These are phyloP conservation scores for Pyrocephalus nanus DNA, from an alignment of 2,797 vertebrate genomes.

Conservation along the genomic window DNA sequence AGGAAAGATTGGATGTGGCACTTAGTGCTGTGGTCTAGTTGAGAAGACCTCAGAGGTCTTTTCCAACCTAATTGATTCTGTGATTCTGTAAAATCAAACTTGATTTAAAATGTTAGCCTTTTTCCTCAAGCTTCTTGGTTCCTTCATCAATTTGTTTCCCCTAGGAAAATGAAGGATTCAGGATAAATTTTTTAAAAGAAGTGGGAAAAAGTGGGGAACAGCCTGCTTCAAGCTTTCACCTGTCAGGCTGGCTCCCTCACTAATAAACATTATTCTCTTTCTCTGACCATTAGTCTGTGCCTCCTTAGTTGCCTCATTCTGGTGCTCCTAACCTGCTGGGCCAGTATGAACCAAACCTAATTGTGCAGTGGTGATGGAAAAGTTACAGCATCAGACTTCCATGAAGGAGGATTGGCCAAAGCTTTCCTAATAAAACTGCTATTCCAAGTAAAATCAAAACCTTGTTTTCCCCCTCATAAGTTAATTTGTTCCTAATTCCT, in stretches of 20 bases:
- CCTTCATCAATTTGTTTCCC: neutral
- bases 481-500: neutral
- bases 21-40: neutral
- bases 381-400: neutral
- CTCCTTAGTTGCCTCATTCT: neutral
- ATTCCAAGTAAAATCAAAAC: neutral
- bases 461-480: neutral
- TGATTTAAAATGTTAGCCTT: neutral
- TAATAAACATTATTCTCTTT: neutral
- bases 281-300: neutral
- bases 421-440: neutral
- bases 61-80: neutral
- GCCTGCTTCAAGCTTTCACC: neutral
- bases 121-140: neutral
- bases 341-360: neutral
- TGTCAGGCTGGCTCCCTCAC: neutral
- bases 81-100: neutral
- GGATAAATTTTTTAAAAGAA: neutral
- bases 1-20: too few species aligned
- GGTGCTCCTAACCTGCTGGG: neutral
- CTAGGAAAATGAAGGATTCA: neutral
- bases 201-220: neutral
- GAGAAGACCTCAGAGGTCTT: neutral
- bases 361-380: neutral
- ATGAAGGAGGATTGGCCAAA: neutral